phyloP scores from a whole-genome alignment of 1,140 invertebrate species.

The Drusus annulatus region DNA sequence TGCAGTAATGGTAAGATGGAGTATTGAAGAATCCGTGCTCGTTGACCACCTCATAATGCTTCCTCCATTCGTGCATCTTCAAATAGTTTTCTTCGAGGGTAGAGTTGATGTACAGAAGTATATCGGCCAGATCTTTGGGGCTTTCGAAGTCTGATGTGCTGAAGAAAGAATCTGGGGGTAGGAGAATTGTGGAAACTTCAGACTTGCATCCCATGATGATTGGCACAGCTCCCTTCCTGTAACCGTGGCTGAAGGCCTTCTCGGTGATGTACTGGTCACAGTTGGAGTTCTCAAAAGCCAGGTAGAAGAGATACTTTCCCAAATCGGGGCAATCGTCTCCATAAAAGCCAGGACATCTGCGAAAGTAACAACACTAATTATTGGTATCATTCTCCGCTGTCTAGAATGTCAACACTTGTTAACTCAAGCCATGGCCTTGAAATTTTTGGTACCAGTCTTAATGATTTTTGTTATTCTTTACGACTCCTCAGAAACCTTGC shows the following conservation, averaged over 20 bases:
- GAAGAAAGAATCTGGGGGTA: constrained; percentile 80
- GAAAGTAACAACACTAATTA: constrained; percentile 59
- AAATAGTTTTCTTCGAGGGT: constrained; percentile 58
- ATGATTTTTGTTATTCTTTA: no score
- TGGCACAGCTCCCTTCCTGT: constrained; percentile 77
- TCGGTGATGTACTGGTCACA: constrained; percentile 82
- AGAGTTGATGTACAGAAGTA: constrained; percentile 70
- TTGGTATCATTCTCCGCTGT: no score
- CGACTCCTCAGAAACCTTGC: no score
- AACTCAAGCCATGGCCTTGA: no score
- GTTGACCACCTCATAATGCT: constrained; percentile 77
- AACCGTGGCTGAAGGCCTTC: constrained; percentile 79
- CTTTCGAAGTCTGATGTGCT: constrained; percentile 84
- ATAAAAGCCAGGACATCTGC: constrained; percentile 76
- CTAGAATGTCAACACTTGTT: no score
- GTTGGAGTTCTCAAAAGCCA: constrained; percentile 83
- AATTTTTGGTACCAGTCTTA: no score
- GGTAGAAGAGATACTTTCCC: constrained; percentile 80
- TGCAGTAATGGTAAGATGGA: constrained; percentile 82
- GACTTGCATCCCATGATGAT: constrained; percentile 77
- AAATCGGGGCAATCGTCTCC: constrained; percentile 72
- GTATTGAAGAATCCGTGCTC: constrained; percentile 81
- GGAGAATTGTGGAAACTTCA: constrained; percentile 70
- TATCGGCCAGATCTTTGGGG: constrained; percentile 73
- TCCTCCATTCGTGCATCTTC: constrained; percentile 81